Evolutionary conservation across 2,888 invertebrate genomes (phyloP).

Genomic region (Campoplex nolae): DNA sequence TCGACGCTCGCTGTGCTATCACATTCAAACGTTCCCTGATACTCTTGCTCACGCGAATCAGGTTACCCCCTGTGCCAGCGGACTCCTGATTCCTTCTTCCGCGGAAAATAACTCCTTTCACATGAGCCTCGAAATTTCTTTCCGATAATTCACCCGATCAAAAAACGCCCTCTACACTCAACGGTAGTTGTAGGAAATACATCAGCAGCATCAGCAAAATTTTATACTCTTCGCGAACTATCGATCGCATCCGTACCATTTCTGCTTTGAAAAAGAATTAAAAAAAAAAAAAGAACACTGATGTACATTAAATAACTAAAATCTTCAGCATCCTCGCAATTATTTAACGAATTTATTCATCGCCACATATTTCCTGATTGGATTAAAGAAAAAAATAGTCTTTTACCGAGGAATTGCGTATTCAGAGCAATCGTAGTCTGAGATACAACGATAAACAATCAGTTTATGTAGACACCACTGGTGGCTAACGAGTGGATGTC

Average conservation of each 20-base stretch:
- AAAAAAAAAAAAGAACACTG: background rate
- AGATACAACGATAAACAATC: too few relatives aligned
- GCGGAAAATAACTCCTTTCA: constrained; percentile 72
- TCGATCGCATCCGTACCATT: constrained; percentile 2
- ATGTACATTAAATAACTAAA: background rate
- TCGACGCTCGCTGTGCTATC: constrained; percentile 34
- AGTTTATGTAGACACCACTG: too few relatives aligned
- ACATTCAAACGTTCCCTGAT: constrained; percentile 29
- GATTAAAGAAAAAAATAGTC: too few relatives aligned
- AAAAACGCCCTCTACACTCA: background rate
- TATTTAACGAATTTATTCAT: background rate
- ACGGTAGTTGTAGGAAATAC: background rate
- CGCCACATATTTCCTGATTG: too few relatives aligned
- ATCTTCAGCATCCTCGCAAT: background rate
- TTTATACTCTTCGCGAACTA: background rate
- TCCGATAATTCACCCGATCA: background rate
- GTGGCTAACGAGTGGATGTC: too few relatives aligned
- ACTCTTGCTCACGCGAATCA: constrained; percentile 53
- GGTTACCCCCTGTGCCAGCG: constrained; percentile 61
- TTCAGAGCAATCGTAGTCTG: too few relatives aligned
- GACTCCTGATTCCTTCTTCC: constrained; percentile 50
- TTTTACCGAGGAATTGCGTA: too few relatives aligned
- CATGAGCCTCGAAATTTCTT: constrained; percentile 13
- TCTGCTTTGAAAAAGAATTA: background rate
- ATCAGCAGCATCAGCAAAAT: background rate